Percentiles rank a stretch among this genome's conserved stretches.
phyloP scores from a whole-genome alignment of 1,140 invertebrate genomes.

The Archegozetes longisetosus region DNA sequence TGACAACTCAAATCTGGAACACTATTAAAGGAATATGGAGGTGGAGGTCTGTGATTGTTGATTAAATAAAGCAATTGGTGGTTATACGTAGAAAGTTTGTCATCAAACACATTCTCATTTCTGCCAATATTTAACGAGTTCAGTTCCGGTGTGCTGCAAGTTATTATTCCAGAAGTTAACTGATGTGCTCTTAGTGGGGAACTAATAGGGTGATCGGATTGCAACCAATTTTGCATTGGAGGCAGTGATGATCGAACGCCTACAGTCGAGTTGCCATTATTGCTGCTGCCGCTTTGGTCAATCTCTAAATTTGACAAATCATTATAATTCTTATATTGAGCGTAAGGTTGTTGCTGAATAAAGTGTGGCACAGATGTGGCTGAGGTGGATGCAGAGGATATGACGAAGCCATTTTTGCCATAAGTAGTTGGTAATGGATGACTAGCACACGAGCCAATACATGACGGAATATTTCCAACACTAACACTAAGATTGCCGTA shows the following conservation, averaged over 20 bases:
- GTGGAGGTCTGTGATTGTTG: slow-evolving; percentile 1
- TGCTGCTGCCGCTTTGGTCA: neutral
- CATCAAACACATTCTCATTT: neutral
- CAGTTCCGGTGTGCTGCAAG: neutral
- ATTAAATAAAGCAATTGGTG: neutral
- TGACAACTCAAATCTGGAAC: neutral
- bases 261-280: too few species aligned
- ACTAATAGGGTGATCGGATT: neutral
- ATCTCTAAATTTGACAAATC: slow-evolving; percentile 8
- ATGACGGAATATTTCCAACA: slow-evolving; percentile 4
- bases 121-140: neutral
- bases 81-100: neutral
- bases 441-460: neutral
- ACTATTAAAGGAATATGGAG: neutral
- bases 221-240: neutral
- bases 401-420: neutral
- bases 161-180: neutral
- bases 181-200: neutral
- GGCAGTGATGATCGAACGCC: neutral
- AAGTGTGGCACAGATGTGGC: neutral
- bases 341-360: neutral
- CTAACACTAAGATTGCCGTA: neutral
- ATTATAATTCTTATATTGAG: slow-evolving; percentile 5
- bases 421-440: neutral
- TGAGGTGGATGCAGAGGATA: neutral